Conservation (phyloP, 2,113 vertebrate genomes). For the Macroglossus sobrinus region DNA sequence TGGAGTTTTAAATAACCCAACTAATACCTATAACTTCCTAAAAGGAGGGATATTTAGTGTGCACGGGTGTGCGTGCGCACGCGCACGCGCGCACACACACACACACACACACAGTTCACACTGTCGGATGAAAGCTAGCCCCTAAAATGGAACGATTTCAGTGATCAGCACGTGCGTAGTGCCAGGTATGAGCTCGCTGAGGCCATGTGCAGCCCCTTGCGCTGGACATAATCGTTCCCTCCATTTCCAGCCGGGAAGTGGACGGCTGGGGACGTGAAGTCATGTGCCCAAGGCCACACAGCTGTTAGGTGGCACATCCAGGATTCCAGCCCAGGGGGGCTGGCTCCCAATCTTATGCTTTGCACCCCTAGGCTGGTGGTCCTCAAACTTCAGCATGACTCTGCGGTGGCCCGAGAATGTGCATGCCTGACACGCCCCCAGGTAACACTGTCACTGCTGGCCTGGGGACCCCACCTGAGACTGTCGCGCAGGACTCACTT, state of each 20-base stretch:
- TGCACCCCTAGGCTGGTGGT: not conserved
- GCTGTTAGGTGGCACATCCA: not conserved
- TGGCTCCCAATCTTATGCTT: not conserved
- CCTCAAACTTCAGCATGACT: not conserved
- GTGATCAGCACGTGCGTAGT: not conserved
- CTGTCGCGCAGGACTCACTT: not conserved
- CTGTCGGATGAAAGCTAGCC: not conserved
- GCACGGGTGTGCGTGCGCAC: not conserved
- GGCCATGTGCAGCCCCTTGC: not conserved
- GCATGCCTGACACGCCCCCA: too few species aligned
- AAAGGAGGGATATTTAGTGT: not conserved
- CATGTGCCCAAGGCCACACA: not conserved
- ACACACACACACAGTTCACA: not conserved
- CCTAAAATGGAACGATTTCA: not conserved
- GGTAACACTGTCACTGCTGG: not conserved
- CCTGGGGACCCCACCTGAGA: not conserved
- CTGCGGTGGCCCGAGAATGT: not conserved
- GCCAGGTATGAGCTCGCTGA: not conserved
- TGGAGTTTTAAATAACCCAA: not conserved
- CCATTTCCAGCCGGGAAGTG: not conserved
- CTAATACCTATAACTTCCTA: not conserved
- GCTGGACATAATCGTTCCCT: too few species aligned
- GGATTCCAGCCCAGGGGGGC: not conserved
- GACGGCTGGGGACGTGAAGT: not conserved
- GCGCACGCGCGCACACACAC: rapidly evolving